These are phyloP conservation scores for Bubo bubo DNA, from an alignment of 2,113 vertebrate species.

Conservation along the genomic window DNA sequence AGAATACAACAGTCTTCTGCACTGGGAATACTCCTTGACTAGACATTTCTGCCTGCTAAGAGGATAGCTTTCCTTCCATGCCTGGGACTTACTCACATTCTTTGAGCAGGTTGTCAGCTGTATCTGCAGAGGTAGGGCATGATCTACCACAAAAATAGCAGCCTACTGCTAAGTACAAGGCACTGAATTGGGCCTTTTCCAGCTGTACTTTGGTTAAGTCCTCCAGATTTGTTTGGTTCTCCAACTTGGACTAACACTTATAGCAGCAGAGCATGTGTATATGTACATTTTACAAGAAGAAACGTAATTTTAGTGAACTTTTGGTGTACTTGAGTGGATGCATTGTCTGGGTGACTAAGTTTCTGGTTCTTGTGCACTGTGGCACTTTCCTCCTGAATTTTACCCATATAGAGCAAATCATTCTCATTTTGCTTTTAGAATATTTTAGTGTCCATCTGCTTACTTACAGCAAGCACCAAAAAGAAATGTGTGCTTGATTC, in stretches of 20 bases:
- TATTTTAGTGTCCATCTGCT: neutral
- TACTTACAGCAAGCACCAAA: neutral
- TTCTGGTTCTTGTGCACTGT: neutral
- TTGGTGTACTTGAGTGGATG: neutral
- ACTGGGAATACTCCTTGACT: neutral
- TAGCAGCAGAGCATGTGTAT: neutral
- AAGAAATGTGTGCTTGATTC: neutral
- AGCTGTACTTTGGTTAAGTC: neutral
- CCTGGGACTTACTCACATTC: neutral
- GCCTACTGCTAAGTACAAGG: neutral
- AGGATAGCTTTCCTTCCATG: neutral
- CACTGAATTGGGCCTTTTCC: neutral
- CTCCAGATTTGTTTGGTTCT: neutral
- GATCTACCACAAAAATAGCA: neutral
- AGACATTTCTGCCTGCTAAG: neutral
- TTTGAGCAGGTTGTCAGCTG: neutral
- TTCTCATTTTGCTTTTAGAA: neutral
- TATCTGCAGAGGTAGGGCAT: neutral
- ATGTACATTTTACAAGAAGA: neutral
- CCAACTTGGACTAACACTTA: neutral
- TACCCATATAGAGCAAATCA: neutral
- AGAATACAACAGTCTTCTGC: neutral
- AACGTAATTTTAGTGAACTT: neutral
- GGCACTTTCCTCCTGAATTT: neutral
- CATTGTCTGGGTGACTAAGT: neutral